Percentiles rank a stretch among this genome's conserved stretches.
phyloP scores from a whole-genome alignment of 2,888 invertebrate species.

The Sclerodermus sp. region DNA sequence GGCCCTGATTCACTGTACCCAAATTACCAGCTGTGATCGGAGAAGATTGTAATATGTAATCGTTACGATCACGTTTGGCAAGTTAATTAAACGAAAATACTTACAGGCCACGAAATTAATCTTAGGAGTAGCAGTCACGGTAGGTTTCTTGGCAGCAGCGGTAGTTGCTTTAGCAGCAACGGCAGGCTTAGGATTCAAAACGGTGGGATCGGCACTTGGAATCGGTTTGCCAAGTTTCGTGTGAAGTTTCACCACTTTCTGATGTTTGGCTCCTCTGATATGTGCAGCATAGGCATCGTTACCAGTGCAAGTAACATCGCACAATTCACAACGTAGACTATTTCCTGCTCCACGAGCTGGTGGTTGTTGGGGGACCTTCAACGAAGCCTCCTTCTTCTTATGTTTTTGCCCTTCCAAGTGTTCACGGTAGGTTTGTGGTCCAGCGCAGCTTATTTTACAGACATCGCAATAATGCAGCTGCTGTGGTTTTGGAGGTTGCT shows the following conservation, averaged over 20 bases:
- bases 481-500: conserved; percentile 86
- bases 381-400: conserved; percentile 94
- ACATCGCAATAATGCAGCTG: conserved; percentile 98
- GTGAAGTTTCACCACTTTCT: conserved; percentile 95
- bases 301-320: conserved; percentile 98
- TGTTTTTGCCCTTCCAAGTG: conserved; percentile 99
- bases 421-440: conserved; percentile 91
- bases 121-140: conserved; percentile 71
- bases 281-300: conserved; percentile 98
- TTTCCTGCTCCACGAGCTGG: conserved; percentile 64
- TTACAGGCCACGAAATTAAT: conserved; percentile 80
- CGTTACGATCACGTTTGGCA: not conserved
- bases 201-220: conserved; percentile 92
- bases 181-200: conserved; percentile 63
- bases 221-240: conserved; percentile 97
- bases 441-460: conserved; percentile 97
- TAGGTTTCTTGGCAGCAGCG: conserved; percentile 46
- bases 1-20: conserved; percentile 63
- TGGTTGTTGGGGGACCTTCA: conserved; percentile 66
- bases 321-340: conserved; percentile 91
- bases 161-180: conserved; percentile 48
- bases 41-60: conserved; percentile 13
- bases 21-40: conserved; percentile 67
- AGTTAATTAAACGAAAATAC: conserved; percentile 19
- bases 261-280: conserved; percentile 96